Evolutionary conservation across 2,113 vertebrate species (phyloP).

Genomic region (Scomber japonicus): DNA sequence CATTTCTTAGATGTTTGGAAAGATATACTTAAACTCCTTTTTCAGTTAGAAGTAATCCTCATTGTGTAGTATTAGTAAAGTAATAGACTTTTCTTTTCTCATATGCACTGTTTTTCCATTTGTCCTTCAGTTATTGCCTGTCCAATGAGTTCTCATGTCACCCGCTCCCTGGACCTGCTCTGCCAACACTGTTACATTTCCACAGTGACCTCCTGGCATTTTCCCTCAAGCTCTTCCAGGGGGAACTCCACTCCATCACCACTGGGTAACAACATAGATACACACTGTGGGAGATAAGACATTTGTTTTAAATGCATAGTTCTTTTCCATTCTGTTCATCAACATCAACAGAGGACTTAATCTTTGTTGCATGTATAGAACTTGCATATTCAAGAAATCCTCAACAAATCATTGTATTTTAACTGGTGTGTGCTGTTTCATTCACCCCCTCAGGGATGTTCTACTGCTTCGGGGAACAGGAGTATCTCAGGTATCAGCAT

Average conservation of each 20-base stretch:
- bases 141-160: constrained; percentile 87
- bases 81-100: background rate
- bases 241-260: constrained; percentile 88
- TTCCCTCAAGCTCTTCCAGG: constrained; percentile 89
- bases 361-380: background rate
- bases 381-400: background rate
- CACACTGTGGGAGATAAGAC: background rate
- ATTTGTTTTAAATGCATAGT: background rate
- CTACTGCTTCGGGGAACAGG: constrained; percentile 68
- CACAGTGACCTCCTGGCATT: constrained; percentile 88
- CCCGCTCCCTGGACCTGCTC: constrained; percentile 80
- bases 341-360: background rate
- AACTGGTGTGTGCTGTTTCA: background rate
- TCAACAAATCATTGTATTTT: background rate
- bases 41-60: background rate
- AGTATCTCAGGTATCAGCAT: constrained; percentile 65
- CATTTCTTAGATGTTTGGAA: background rate
- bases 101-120: too few species aligned
- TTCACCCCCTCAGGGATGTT: constrained; percentile 67
- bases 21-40: background rate
- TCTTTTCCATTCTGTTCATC: constrained; percentile 4
- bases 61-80: background rate
- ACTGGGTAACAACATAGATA: constrained; percentile 81
- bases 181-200: constrained; percentile 83
- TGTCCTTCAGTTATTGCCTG: constrained; percentile 77